phyloP scores from a whole-genome alignment of 2,888 invertebrate species.

The Chirona hameri region DNA sequence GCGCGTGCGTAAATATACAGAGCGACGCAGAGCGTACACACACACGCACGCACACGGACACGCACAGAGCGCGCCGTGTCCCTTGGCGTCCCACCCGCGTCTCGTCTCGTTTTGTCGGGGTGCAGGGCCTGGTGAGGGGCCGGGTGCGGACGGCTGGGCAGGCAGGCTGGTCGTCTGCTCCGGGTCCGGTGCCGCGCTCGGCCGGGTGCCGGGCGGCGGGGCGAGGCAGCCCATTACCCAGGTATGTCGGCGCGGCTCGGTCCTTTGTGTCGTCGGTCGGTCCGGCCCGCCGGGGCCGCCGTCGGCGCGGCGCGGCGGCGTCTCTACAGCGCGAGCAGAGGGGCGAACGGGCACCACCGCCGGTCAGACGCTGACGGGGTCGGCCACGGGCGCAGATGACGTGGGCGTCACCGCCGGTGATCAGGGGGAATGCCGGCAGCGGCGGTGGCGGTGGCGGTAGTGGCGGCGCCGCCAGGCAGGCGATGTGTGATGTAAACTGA shows the following conservation, averaged over 20 bases:
- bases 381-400: background rate
- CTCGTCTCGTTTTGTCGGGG: no score
- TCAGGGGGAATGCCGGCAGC: no score
- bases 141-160: no score
- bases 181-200: no score
- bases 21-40: background rate
- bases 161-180: no score
- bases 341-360: background rate
- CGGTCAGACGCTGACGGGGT: background rate
- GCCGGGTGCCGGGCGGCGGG: background rate
- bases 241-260: background rate
- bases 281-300: background rate
- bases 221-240: background rate
- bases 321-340: background rate
- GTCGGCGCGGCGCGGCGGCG: background rate
- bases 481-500: no score
- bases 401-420: no score
- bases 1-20: background rate
- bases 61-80: no score
- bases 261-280: conserved; percentile 1
- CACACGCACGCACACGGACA: background rate
- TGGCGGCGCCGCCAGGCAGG: no score
- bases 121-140: no score
- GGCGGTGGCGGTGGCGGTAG: no score
- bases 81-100: no score